Conservation (phyloP, 1,140 invertebrate species). For the Melanaphis sacchari region DNA sequence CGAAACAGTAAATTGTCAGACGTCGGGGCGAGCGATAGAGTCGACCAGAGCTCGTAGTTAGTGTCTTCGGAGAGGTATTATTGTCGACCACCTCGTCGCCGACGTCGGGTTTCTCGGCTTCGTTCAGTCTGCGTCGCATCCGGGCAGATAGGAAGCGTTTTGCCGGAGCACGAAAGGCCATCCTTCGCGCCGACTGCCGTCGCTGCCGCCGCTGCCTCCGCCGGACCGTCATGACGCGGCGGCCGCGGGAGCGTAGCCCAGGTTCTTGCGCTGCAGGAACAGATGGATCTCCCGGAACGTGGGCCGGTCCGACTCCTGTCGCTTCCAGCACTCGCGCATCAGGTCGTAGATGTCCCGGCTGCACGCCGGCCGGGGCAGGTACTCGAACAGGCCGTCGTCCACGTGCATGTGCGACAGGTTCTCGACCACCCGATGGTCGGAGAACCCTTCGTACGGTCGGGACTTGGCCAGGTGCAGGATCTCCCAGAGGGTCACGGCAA, state of each 20-base stretch:
- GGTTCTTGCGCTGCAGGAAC: slow-evolving; percentile 84
- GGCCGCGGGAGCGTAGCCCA: slow-evolving; percentile 72
- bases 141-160: slow-evolving; percentile 39
- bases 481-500: slow-evolving; percentile 77
- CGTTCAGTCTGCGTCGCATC: background rate
- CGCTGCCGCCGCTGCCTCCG: background rate
- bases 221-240: slow-evolving; percentile 45
- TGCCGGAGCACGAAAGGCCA: slow-evolving; percentile 47
- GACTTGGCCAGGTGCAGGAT: slow-evolving; percentile 75
- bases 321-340: slow-evolving; percentile 89
- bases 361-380: slow-evolving; percentile 69
- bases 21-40: too few relatives aligned
- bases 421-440: slow-evolving; percentile 76
- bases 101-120: too few relatives aligned
- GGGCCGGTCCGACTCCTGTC: slow-evolving; percentile 78
- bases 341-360: slow-evolving; percentile 87
- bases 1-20: background rate
- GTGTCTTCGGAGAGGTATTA: background rate
- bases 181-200: background rate
- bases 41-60: too few relatives aligned
- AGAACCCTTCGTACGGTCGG: slow-evolving; percentile 76
- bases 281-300: slow-evolving; percentile 87
- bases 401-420: slow-evolving; percentile 73
- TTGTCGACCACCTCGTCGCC: background rate
- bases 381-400: slow-evolving; percentile 69